Evolutionary conservation across 2,888 invertebrate species (phyloP).

Genomic region (Ochlodes sylvanus): DNA sequence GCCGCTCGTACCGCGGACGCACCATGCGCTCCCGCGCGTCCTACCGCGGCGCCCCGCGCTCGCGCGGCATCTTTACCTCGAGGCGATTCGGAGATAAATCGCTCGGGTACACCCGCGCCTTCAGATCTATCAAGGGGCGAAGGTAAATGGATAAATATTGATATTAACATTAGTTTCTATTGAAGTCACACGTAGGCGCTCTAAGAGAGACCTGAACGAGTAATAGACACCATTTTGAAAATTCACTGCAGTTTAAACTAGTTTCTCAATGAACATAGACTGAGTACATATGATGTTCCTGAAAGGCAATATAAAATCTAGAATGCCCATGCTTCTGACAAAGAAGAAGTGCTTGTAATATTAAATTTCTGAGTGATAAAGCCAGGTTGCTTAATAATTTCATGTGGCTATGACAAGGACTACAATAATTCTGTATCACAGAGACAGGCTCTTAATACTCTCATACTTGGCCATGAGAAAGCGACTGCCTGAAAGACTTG

Average conservation of each 20-base stretch:
- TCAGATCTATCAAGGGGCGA: conserved; percentile 78
- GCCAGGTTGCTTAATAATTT: neutral
- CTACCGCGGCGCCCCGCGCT: conserved; percentile 83
- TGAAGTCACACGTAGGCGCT: conserved; percentile 16
- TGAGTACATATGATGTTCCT: conserved; percentile 3
- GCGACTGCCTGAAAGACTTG: neutral
- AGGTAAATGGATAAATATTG: conserved; percentile 70
- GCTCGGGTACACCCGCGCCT: conserved; percentile 74
- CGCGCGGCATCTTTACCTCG: conserved; percentile 75
- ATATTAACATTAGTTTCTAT: conserved; percentile 53
- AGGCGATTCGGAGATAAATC: conserved; percentile 73
- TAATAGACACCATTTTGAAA: conserved; percentile 7
- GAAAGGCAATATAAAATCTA: conserved; percentile 1
- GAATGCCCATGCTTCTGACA: neutral
- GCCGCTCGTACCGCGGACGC: conserved; percentile 82
- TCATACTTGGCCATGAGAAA: conserved; percentile 3
- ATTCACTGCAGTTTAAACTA: neutral
- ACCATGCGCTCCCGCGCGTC: conserved; percentile 82
- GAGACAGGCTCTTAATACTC: conserved; percentile 12
- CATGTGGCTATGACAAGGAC: neutral
- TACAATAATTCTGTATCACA: neutral
- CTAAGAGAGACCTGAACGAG: conserved; percentile 5
- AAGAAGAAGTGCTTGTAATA: neutral
- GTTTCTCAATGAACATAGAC: conserved; percentile 3
- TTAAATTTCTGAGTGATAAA: neutral